These are phyloP conservation scores for Trachythela sp. DNA, from an alignment of 64 coral and sea anemone genomes.

Conservation along the genomic window DNA sequence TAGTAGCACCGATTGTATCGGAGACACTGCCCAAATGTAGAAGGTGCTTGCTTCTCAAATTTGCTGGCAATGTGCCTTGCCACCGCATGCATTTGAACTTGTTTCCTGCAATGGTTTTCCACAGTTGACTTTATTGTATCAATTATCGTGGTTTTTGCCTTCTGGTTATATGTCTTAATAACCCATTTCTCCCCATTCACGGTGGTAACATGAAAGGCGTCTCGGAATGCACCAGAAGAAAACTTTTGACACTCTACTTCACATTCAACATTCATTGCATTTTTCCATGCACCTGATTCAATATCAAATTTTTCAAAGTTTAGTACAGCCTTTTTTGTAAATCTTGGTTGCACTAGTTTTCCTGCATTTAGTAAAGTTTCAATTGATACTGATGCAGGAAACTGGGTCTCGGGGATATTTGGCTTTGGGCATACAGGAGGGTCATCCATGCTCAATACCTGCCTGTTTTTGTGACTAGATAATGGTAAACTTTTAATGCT, in stretches of 20 bases:
- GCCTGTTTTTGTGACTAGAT: background rate
- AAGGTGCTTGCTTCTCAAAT: constrained; percentile 20
- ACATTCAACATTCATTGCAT: background rate
- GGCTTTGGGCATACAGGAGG: background rate
- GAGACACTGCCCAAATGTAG: constrained; percentile 44
- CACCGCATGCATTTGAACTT: constrained; percentile 42
- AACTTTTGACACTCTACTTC: constrained; percentile 16
- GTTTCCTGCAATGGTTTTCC: constrained; percentile 38
- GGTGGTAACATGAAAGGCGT: constrained; percentile 26
- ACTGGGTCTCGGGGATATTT: background rate
- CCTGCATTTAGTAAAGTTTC: background rate
- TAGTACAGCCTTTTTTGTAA: background rate
- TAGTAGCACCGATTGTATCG: constrained; percentile 44
- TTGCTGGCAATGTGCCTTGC: constrained; percentile 32
- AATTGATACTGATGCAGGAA: background rate
- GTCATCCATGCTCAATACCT: background rate
- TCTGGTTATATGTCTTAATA: constrained; percentile 27
- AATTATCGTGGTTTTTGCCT: constrained; percentile 27
- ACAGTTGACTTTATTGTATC: background rate
- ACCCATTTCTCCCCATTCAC: background rate
- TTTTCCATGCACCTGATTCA: background rate
- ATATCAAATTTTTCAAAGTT: constrained; percentile 16
- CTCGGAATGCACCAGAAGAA: constrained; percentile 38
- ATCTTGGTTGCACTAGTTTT: background rate
- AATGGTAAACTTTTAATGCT: background rate